phyloP scores from a whole-genome alignment of 2,888 invertebrate species.

The Heliconius aoede region DNA sequence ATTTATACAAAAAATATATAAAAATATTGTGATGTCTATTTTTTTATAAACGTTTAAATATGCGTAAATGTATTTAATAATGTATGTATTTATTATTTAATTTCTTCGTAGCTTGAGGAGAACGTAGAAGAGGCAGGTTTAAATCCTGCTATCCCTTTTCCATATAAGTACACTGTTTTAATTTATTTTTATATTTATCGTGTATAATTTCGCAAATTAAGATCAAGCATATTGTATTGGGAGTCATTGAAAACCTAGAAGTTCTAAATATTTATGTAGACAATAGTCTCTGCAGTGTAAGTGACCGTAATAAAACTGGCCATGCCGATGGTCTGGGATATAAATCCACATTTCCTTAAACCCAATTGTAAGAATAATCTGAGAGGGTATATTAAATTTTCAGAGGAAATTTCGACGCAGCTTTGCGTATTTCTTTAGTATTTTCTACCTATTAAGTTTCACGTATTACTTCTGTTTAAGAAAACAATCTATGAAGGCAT shows the following conservation, averaged over 20 bases:
- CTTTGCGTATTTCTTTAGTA: not conserved
- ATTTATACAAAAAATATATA: no score
- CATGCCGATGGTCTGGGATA: not conserved
- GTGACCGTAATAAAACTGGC: constrained; percentile 3
- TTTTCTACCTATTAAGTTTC: no score
- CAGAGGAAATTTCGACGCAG: not conserved
- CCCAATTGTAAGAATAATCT: not conserved
- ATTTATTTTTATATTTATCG: no score
- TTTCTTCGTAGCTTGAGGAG: no score
- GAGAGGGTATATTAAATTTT: not conserved
- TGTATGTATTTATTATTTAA: no score
- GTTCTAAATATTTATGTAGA: not conserved
- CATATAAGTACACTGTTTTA: no score
- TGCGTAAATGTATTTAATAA: no score
- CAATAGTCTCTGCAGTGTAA: not conserved
- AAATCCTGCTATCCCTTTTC: no score
- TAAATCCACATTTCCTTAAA: not conserved
- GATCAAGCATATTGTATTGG: not conserved
- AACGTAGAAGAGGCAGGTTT: no score
- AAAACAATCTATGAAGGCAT: not conserved
- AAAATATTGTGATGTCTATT: no score
- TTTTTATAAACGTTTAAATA: no score
- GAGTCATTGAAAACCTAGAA: not conserved
- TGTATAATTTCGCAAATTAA: not conserved
- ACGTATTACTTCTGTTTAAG: not conserved